Base-by-base conservation (phyloP, 2,888 invertebrate species). In the Parascotia fuliginaria region DNA sequence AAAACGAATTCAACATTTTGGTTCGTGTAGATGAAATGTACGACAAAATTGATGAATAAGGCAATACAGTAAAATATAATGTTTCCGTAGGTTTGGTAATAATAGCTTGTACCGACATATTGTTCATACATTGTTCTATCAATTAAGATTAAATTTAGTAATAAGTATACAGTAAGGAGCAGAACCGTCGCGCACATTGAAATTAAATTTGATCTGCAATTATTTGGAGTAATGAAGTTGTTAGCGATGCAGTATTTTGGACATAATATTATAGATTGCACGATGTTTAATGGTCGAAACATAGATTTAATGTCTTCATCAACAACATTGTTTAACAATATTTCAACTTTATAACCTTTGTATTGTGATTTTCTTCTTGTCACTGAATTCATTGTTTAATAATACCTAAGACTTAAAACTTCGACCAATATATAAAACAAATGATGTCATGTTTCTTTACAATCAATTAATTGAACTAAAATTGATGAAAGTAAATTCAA, bases 231-330 rank as follows among this genome's bases (percentile, higher is more conserved):
- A 31, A 61, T 38, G 0, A 32, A 7, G 9, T 45, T 32, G 3
- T 51, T 9, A 12, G 37, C 48, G 5, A 61, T 45, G 0, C 33
- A 14, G 12, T 61, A 61, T 19, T 50, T 57, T 0, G 57, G 33
- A 16, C 28, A 40, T 1, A 42, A 32, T 13, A 31, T 40, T 0
- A 50, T 12, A 9, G n/a, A 6, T 9, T 61, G 54, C 31, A 57
- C 42, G 0, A 61, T 0, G 12, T 57, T 47, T 9, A 57, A 44
- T 31, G 57, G 54, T 1, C 14, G 33, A 4, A 61, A 14, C 39
- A 57, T 28, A 2, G 24, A 13, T 5, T 61, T 52, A 2, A 60
- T 12, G 9, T 60, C 41, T 16, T 6, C 31, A 0, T 44, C 50
- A 12, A 60, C 28, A 1, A 0, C 19, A 9, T 45, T 44, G 14